Percentiles rank a stretch among this genome's conserved stretches.
Evolutionary conservation across 2,113 vertebrate genomes (phyloP).

Genomic region (Epinephelus fuscoguttatus): DNA sequence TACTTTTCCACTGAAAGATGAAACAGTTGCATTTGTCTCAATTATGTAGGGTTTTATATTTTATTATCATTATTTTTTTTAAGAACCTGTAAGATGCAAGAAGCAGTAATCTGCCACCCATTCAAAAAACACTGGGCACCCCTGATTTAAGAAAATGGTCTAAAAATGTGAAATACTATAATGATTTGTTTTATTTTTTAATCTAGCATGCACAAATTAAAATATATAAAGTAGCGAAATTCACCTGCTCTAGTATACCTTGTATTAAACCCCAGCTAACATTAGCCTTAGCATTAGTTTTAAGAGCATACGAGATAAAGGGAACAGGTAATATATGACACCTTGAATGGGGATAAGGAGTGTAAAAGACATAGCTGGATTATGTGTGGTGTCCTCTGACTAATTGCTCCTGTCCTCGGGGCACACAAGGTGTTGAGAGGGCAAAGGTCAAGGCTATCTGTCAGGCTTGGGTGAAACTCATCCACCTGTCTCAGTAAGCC

Average conservation of each 20-base stretch:
- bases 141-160: too few relatives aligned
- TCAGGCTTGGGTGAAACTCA: constrained; percentile 61
- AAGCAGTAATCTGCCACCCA: too few relatives aligned
- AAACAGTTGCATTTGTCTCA: too few relatives aligned
- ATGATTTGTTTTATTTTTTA: background rate
- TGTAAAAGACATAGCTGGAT: constrained; percentile 27
- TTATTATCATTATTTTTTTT: too few relatives aligned
- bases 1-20: too few relatives aligned
- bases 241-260: background rate
- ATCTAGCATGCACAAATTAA: too few relatives aligned
- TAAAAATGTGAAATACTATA: background rate
- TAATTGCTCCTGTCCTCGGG: constrained; percentile 69
- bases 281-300: background rate
- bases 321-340: constrained; percentile 9
- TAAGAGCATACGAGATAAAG: constrained; percentile 25
- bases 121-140: too few relatives aligned
- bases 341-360: constrained; percentile 17
- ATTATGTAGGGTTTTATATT: too few relatives aligned
- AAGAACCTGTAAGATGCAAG: too few relatives aligned
- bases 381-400: constrained; percentile 40
- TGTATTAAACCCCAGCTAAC: background rate
- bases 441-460: constrained; percentile 70
- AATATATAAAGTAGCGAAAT: background rate
- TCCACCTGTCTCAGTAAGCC: constrained; percentile 7
- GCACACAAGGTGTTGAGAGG: constrained; percentile 63